phyloP scores from a whole-genome alignment of 2,888 invertebrate genomes.

The Acanthacorydalis orientalis region DNA sequence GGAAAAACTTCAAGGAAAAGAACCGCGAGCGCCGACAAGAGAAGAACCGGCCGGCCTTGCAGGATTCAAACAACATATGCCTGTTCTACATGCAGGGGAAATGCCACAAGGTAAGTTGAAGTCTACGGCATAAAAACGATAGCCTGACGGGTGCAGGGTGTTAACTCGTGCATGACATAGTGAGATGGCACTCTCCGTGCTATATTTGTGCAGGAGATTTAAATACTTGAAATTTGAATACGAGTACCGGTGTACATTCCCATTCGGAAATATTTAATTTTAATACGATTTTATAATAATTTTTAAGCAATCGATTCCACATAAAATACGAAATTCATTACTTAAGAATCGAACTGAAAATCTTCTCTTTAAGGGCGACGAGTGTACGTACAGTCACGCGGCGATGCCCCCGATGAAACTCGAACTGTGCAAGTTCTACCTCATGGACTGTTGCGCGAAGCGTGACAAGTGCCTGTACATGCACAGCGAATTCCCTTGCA shows the following conservation, averaged over 20 bases:
- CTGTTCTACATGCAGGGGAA: constrained; percentile 79
- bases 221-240: too few relatives aligned
- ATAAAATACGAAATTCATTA: too few relatives aligned
- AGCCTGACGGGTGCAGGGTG: background rate
- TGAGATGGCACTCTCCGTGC: too few relatives aligned
- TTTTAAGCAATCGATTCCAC: too few relatives aligned
- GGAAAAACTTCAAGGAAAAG: constrained; percentile 2
- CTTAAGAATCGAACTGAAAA: too few relatives aligned
- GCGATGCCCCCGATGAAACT: constrained; percentile 67
- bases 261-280: too few relatives aligned
- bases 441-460: constrained; percentile 90
- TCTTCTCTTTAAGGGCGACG: constrained; percentile 40
- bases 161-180: background rate
- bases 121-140: background rate
- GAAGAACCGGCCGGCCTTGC: constrained; percentile 29
- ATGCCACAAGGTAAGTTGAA: constrained; percentile 48
- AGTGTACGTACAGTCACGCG: constrained; percentile 78
- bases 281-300: too few relatives aligned
- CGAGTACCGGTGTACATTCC: too few relatives aligned
- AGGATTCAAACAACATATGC: constrained; percentile 58
- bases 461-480: constrained; percentile 89
- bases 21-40: constrained; percentile 6
- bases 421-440: constrained; percentile 92
- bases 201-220: too few relatives aligned
- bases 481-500: constrained; percentile 95